Percentiles rank a stretch among this genome's conserved stretches.
These are phyloP conservation scores for Siniperca chuatsi DNA, from an alignment of 2,113 vertebrate genomes.

Conservation along the genomic window DNA sequence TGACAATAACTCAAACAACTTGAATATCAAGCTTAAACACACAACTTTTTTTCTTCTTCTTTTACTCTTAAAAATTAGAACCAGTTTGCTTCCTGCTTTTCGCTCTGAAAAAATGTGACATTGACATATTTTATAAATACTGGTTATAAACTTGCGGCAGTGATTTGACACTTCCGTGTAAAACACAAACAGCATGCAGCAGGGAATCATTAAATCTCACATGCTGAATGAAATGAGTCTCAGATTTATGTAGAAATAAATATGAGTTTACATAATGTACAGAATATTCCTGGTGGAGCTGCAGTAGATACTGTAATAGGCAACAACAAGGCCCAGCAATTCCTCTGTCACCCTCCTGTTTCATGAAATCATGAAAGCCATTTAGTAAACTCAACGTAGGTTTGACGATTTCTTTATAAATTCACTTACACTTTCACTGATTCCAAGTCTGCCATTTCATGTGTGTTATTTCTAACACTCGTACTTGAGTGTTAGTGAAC, in stretches of 20 bases:
- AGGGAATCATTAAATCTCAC: slow-evolving; percentile 6
- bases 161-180: background rate
- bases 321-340: background rate
- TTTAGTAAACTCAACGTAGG: background rate
- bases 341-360: background rate
- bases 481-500: slow-evolving; percentile 5
- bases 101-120: background rate
- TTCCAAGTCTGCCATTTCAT: background rate
- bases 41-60: background rate
- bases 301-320: background rate
- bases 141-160: background rate
- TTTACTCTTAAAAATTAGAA: background rate
- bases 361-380: background rate
- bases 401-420: background rate
- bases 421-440: background rate
- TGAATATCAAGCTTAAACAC: background rate
- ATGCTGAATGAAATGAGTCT: slow-evolving; percentile 16
- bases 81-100: background rate
- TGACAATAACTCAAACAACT: slow-evolving; percentile 7
- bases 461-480: slow-evolving; percentile 23
- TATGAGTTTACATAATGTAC: slow-evolving; percentile 13
- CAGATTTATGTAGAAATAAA: slow-evolving; percentile 31
- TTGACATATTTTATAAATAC: background rate
- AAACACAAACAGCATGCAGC: slow-evolving; percentile 6
- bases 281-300: background rate